Evolutionary conservation across 2,888 invertebrate genomes (phyloP).

Genomic region (Agrenia bidenticulata): DNA sequence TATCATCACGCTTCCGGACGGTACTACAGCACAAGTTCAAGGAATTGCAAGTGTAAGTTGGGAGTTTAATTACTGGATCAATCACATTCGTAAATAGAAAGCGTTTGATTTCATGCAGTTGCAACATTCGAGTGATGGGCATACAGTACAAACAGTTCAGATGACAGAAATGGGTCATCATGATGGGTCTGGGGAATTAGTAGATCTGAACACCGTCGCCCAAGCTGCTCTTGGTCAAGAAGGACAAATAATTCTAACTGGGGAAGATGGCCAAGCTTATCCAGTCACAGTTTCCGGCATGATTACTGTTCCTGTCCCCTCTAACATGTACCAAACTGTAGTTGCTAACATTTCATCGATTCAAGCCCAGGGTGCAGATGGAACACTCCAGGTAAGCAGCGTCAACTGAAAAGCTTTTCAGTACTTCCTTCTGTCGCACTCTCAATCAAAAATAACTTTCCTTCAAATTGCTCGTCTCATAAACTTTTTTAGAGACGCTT

Average conservation of each 20-base stretch:
- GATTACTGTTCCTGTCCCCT: slow-evolving; percentile 91
- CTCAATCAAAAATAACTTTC: no score
- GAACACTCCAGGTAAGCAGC: slow-evolving; percentile 42
- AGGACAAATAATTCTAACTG: slow-evolving; percentile 91
- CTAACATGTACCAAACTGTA: slow-evolving; percentile 87
- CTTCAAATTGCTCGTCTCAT: background rate
- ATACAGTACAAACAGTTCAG: slow-evolving; percentile 59
- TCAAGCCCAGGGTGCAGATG: slow-evolving; percentile 56
- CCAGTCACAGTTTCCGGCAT: slow-evolving; percentile 87
- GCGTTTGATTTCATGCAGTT: slow-evolving; percentile 28
- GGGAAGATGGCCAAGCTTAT: slow-evolving; percentile 87
- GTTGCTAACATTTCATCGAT: slow-evolving; percentile 84
- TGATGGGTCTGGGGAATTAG: slow-evolving; percentile 66
- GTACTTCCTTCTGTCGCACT: no score
- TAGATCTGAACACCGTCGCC: slow-evolving; percentile 84
- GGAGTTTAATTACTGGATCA: background rate
- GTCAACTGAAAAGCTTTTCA: background rate
- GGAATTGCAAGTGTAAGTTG: slow-evolving; percentile 67
- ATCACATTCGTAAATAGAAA: background rate
- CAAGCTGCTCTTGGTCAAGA: slow-evolving; percentile 88
- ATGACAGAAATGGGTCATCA: slow-evolving; percentile 14
- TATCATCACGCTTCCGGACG: slow-evolving; percentile 92
- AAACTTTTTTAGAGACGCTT: slow-evolving; percentile 8
- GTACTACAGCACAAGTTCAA: slow-evolving; percentile 84
- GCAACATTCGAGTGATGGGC: slow-evolving; percentile 54